Evolutionary conservation across 2,888 invertebrate species (phyloP), one percentile per base, ranked within the genome.

Genomic region (Diplolepis rosae): DNA sequence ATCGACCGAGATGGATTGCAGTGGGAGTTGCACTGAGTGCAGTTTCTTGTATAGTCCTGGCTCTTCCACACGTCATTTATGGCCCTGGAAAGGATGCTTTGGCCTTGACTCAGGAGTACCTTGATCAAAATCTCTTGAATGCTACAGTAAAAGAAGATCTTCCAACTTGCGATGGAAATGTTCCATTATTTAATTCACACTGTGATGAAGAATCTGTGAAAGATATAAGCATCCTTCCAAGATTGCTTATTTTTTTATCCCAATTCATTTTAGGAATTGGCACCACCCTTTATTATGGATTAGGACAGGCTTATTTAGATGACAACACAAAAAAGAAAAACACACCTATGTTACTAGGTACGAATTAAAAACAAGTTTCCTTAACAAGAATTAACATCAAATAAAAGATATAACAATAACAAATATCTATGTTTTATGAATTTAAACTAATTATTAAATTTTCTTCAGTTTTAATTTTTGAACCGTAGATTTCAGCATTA

Each of bases 221-320:
- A 22, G 89, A 87, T 68, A 78, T 82, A 48, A 86, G 88, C 51
- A 50, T 91, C 35, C 84, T 74, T 74, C 92, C 93, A 0, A 86
- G 92, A 48, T 83, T 92, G 6, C 85, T 93, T 42, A 91, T 94
- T 72, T 92, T 93, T 80, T 80, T 93, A 50, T 93, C 93, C 0
- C 93, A 93, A 85, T 93, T 93, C 82, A 91, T 94, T 52, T 91
- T 93, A 56, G 93, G 93, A 13, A 91, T 93, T 70, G 93, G 93
- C 13, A 92, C 92, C 72, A 92, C 93, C 1, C 84, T 93, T 32
- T 93, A 93, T 84, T 93, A 91, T 83, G 91, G 92, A 0, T 87
- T 94, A 50, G 93, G 93, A 0, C 92, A 93, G 82, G 92, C 93
- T 0, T 94, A 93, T 83, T 84, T 93, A 78, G 94, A 94, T 83